phyloP scores from a whole-genome alignment of 2,797 vertebrate genomes.

The Rhinophrynus dorsalis region DNA sequence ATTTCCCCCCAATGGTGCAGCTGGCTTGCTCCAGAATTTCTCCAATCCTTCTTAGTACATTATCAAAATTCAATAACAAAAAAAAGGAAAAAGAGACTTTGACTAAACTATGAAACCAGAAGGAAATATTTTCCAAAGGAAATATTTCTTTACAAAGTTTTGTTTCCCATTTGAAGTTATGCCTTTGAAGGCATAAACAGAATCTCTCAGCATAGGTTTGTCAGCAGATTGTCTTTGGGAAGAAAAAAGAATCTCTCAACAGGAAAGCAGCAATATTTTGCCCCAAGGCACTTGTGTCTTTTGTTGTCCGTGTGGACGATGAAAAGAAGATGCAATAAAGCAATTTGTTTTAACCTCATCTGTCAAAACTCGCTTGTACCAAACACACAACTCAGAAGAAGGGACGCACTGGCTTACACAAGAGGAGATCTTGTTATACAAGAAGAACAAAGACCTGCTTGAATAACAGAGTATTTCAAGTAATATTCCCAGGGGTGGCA shows the following conservation, averaged over 20 bases:
- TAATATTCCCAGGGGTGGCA: not conserved
- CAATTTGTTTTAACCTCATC: constrained; percentile 45
- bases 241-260: constrained; percentile 25
- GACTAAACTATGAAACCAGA: constrained; percentile 25
- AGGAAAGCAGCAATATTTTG: constrained; percentile 32
- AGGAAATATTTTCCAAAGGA: constrained; percentile 23
- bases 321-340: constrained; percentile 40
- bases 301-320: constrained; percentile 42
- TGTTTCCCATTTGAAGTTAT: constrained; percentile 37
- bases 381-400: constrained; percentile 15
- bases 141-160: constrained; percentile 34
- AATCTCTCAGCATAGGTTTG: constrained; percentile 37
- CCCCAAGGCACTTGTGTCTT: constrained; percentile 36
- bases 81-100: constrained; percentile 19
- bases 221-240: constrained; percentile 33
- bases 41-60: no score
- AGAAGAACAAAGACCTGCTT: constrained; percentile 69
- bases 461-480: constrained; percentile 77
- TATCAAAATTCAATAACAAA: constrained; percentile 23
- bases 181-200: constrained; percentile 24
- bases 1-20: no score
- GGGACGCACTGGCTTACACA: constrained; percentile 12
- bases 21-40: no score
- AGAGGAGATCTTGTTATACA: constrained; percentile 40
- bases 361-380: constrained; percentile 17